Evolutionary conservation across 2,113 vertebrate genomes (phyloP), one percentile per base, ranked within the genome.

Genomic region (Pollachius pollachius): DNA sequence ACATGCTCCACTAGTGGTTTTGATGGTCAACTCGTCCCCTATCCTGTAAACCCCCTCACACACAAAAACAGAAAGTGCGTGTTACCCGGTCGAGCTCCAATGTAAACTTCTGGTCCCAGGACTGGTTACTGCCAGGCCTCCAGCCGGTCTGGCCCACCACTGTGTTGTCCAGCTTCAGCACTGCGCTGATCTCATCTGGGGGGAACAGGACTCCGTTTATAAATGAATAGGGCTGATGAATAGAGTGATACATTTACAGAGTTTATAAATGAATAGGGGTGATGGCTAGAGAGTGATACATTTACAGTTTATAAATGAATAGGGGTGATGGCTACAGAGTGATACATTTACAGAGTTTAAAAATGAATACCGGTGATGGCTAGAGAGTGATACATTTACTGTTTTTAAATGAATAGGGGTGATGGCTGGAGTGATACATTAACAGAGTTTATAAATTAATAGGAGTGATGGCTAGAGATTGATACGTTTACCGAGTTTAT

Each of bases 61-160:
- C 37, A 70, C 21, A 41, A 21, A 65, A 52, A 15, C 61, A 59
- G 7, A 59, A 16, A 27, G 21, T 48, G 52, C 52, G 66, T 18
- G 13, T 84, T 97, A 99, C 97, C 95, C 97, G 93, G 90, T 99
- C 97, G 79, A 99, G 94, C 89, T 99, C 97, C 93, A 99, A 92
- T 83, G 97, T 98, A 92, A 98, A 99, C 90, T 99, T 99, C 90
- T 98, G 97, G 89, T 99, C 97, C 97, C 97, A 99, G 48, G 96
- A 94, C 88, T 99, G 97, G 93, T 99, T 99, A 72, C 95, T 97
- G 92, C 96, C 93, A 0, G 96, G 93, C 85, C 93, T 99, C 97
- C 97, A 99, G 92, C 92, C 94, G 0, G 97, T 99, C 80, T 98
- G 97, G 80, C 94, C 97, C 80, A 98, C 97, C 37, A 98, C 97